These are phyloP conservation scores for Hirudo medicinalis DNA, from an alignment of 1,140 invertebrate species.

Conservation along the genomic window DNA sequence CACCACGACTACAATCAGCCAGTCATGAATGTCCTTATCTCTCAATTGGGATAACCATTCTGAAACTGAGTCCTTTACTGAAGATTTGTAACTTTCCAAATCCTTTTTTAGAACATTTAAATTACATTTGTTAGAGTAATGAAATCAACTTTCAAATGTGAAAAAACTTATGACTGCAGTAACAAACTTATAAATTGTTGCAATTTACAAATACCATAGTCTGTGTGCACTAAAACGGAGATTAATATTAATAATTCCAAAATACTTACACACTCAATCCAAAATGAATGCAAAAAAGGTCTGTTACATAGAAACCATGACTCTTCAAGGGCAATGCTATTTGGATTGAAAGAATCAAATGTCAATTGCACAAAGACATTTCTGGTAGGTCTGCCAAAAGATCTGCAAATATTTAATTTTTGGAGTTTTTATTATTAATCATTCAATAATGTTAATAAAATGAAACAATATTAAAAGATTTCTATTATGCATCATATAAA, in stretches of 20 bases:
- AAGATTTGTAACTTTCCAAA: constrained; percentile 73
- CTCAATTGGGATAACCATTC: constrained; percentile 66
- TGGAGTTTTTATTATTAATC: too few species aligned
- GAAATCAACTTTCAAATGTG: background rate
- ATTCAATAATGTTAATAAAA: too few species aligned
- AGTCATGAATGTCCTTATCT: constrained; percentile 64
- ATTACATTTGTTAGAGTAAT: background rate
- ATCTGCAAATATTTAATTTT: constrained; percentile 29
- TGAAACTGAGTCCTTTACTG: constrained; percentile 71
- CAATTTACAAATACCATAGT: background rate
- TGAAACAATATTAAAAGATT: too few species aligned
- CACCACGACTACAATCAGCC: constrained; percentile 84
- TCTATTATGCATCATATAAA: too few species aligned
- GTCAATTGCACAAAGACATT: constrained; percentile 61
- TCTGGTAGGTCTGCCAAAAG: constrained; percentile 44
- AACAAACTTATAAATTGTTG: background rate
- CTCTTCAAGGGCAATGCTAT: constrained; percentile 54
- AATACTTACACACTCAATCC: constrained; percentile 63
- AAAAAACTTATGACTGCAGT: background rate
- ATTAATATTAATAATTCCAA: background rate
- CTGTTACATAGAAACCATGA: constrained; percentile 59
- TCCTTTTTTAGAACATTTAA: constrained; percentile 49
- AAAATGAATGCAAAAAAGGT: constrained; percentile 80
- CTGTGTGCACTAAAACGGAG: background rate
- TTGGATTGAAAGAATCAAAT: constrained; percentile 61